Conservation (phyloP, 2,113 vertebrate genomes). For the Urocitellus parryii region DNA sequence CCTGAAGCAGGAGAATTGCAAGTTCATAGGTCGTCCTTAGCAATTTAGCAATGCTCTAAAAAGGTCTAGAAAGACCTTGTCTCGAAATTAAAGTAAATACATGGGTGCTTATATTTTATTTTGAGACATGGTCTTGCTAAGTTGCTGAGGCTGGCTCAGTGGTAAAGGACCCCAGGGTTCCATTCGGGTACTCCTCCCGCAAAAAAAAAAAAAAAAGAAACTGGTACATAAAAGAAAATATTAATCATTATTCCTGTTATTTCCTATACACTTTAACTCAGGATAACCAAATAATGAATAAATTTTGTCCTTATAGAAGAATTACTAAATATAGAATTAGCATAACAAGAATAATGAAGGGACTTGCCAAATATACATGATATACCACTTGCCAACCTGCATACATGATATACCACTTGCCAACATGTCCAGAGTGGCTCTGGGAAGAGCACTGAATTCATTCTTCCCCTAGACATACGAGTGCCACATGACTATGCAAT, state of each 20-base stretch:
- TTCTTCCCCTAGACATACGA: constrained; percentile 91
- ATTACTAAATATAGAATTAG: not conserved
- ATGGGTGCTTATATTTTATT: too few species aligned
- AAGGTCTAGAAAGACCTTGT: not conserved
- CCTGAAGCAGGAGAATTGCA: not conserved
- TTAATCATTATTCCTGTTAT: not conserved
- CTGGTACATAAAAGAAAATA: not conserved
- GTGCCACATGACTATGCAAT: constrained; percentile 99
- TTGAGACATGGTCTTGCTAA: too few species aligned
- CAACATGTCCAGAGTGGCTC: constrained; percentile 94
- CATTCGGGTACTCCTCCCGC: not conserved
- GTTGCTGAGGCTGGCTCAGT: not conserved
- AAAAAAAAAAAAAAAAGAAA: not conserved
- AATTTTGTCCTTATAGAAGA: not conserved
- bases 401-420: constrained; percentile 94
- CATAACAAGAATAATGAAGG: not conserved
- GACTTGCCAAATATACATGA: constrained; percentile 91
- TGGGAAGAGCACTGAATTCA: constrained; percentile 88
- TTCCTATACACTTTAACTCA: not conserved
- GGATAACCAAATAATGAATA: not conserved
- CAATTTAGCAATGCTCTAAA: not conserved
- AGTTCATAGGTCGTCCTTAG: not conserved
- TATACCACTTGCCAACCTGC: constrained; percentile 91
- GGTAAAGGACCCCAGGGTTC: not conserved
- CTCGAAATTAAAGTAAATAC: not conserved